These are phyloP conservation scores for Heliopora coerulea DNA, from an alignment of 92 coral and sea anemone genomes.

Conservation along the genomic window DNA sequence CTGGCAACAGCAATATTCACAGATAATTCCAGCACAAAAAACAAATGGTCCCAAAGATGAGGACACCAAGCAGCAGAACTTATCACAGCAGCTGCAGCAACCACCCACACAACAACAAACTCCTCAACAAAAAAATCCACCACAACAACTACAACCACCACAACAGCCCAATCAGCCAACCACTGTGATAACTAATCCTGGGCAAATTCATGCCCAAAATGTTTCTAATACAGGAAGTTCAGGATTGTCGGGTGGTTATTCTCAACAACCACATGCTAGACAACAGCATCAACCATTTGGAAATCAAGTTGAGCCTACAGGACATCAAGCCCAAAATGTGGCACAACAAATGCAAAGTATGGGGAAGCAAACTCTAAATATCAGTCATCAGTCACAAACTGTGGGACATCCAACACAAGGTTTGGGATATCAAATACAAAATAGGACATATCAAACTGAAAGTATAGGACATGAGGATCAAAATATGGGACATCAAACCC, in stretches of 20 bases:
- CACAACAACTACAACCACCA: not conserved
- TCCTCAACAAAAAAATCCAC: slow-evolving; percentile 7
- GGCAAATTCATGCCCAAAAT: no score
- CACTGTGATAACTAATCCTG: not conserved
- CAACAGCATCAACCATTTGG: not conserved
- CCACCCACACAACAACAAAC: slow-evolving; percentile 32
- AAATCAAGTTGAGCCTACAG: not conserved
- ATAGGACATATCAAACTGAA: not conserved
- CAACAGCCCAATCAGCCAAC: no score
- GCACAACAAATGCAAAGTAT: no score
- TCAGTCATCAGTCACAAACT: not conserved
- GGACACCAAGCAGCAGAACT: slow-evolving; percentile 8
- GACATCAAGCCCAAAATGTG: slow-evolving; percentile 3
- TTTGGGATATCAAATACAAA: not conserved
- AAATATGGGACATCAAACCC: not conserved
- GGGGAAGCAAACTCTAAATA: not conserved
- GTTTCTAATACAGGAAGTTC: no score
- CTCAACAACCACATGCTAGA: not conserved
- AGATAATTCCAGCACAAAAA: slow-evolving; percentile 23
- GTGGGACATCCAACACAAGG: not conserved
- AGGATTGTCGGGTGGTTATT: not conserved
- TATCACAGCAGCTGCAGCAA: slow-evolving; percentile 26
- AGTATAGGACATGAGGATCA: not conserved
- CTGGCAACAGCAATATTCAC: slow-evolving; percentile 57
- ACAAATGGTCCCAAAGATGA: not conserved